Conservation (phyloP, 2,113 vertebrate genomes). For the Alaudala cheleensis region DNA sequence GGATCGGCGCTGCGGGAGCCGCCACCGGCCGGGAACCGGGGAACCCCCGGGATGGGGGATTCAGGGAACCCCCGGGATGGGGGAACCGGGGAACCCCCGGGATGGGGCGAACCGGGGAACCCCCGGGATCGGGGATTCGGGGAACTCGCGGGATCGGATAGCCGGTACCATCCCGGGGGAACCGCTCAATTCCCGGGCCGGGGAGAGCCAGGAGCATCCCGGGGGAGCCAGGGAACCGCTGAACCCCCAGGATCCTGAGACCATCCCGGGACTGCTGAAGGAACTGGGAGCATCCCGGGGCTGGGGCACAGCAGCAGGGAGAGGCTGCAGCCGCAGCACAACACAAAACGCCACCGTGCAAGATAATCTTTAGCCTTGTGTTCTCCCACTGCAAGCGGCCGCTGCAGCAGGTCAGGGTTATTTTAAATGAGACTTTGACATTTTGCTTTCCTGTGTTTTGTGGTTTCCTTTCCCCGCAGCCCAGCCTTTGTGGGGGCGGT, state of each 20-base stretch:
- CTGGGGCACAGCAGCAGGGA: not conserved
- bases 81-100: too few relatives aligned
- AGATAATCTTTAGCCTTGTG: not conserved
- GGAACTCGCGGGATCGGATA: not conserved
- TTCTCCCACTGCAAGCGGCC: not conserved
- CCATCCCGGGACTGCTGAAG: not conserved
- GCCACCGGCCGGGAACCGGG: not conserved
- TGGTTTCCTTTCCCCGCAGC: not conserved
- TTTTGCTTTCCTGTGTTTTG: not conserved
- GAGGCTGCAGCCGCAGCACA: not conserved
- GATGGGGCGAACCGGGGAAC: too few relatives aligned
- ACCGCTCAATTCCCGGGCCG: too few relatives aligned
- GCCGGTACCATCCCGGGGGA: too few relatives aligned
- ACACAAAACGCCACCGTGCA: not conserved
- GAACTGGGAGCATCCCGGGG: not conserved
- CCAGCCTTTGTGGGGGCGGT: not conserved
- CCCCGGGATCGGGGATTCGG: not conserved
- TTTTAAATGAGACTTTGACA: not conserved
- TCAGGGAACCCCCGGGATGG: too few relatives aligned
- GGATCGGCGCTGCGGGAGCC: not conserved
- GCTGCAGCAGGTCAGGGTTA: not conserved
- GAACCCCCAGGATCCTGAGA: not conserved
- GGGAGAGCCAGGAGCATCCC: not conserved
- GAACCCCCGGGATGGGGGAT: not conserved
- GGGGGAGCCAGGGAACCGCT: not conserved